Evolutionary conservation across 1,140 invertebrate genomes (phyloP).

Genomic region (Drosophila virilis): DNA sequence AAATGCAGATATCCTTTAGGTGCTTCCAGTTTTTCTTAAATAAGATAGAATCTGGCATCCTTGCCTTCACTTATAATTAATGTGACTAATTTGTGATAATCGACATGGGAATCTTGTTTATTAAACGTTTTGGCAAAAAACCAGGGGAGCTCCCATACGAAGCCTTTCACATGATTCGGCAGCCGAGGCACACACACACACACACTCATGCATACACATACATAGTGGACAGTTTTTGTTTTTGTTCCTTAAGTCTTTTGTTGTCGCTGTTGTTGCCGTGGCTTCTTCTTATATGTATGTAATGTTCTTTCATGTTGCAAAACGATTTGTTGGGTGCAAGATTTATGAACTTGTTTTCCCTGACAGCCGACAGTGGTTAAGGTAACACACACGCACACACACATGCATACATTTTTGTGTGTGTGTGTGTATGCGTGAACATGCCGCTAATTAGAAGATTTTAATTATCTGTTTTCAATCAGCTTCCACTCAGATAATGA

Average conservation of each 20-base stretch:
- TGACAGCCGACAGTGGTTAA: conserved; percentile 83
- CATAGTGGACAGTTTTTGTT: conserved; percentile 52
- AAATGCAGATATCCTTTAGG: conserved; percentile 11
- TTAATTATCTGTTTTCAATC: conserved; percentile 82
- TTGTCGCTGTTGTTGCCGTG: conserved; percentile 35
- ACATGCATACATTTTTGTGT: conserved; percentile 5
- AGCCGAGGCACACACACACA: conserved; percentile 34
- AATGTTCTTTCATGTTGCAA: conserved; percentile 81
- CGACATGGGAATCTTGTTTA: conserved; percentile 76
- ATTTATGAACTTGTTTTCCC: conserved; percentile 83
- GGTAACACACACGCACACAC: conserved; percentile 66
- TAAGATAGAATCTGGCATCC: conserved; percentile 29
- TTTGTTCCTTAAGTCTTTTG: conserved; percentile 41
- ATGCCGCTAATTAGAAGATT: conserved; percentile 82
- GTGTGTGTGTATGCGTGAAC: conserved; percentile 73
- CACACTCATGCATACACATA: conserved; percentile 22
- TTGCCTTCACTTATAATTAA: conserved; percentile 60
- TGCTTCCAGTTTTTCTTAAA: conserved; percentile 18
- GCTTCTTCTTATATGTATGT: conserved; percentile 56
- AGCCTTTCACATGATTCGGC: conserved; percentile 22
- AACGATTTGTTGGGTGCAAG: conserved; percentile 82
- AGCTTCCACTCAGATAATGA: conserved; percentile 79
- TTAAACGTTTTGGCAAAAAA: conserved; percentile 67
- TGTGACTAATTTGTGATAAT: conserved; percentile 75
- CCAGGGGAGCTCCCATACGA: conserved; percentile 5